Base-by-base conservation (phyloP, 2,113 vertebrate species). In the Pteropus alecto region DNA sequence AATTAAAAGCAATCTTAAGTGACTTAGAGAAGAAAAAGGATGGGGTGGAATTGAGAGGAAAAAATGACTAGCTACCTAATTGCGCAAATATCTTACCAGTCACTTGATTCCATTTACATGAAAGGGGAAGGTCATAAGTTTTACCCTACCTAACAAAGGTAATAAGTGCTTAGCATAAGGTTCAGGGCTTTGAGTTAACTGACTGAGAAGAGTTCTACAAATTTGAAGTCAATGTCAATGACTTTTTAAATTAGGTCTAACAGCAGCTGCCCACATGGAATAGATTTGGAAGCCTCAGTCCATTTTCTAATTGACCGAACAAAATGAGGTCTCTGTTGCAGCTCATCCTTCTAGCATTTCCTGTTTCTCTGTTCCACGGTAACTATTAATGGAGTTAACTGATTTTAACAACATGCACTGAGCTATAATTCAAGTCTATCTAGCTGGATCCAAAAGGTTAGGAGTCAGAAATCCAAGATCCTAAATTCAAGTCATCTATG, bases 161-260 rank as follows among this genome's bases (percentile, higher is more conserved):
- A 97, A 76, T 93, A 94, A 93, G 63, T 90, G 61, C 46, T 97
- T 94, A 96, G 93, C 70, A 93, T 18, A 71, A 97, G 96, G 92
- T 96, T 95, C 95, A 96, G 78, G 94, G 58, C 91, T 88, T 77
- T 73, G 70, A 93, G 89, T 95, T 93, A 98, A 94, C 91, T 93
- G 91, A 95, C 79, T 73, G 83, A 94, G 77, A 87, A 61, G 73
- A 97, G 33, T 46, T 94, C 88, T 95, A 95, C 92, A 96, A 92
- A 96, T 90, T 86, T 24, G 6, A 91, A 97, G 97, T 96, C 98
- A 96, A 98, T 93, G 83, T 82, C 98, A 98, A 58, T 90, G 97
- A 96, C 91, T 96, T 96, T 96, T 97, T 92, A 87, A 96, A 97
- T 98, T 93, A 96, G 91, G 56, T 88, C 93, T 96, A 97, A 95